Evolutionary conservation across 2,888 invertebrate genomes (phyloP), one percentile per base, ranked within the genome.

Genomic region (Ferdinandea cuprea): DNA sequence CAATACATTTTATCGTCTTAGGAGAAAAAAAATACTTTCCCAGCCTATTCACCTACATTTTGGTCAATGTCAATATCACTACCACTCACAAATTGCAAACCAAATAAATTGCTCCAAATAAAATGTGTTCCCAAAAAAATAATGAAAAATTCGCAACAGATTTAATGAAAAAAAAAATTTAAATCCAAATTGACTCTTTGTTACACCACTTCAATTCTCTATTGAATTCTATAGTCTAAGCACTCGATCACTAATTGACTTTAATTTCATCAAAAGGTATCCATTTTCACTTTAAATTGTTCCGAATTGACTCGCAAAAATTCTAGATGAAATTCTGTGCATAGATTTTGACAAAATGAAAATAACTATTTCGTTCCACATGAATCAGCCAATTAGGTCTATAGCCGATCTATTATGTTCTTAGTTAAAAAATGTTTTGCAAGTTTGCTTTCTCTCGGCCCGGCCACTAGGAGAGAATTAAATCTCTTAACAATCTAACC

Each of bases 401-500:
- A 9, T 28, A 58, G 9, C 15, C 28, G 15, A 13, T 6, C 40
- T 28, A 28, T 58, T 58, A 42, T 42, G 6, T 15, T 15, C 11
- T 30, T 13, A 2, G 32, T n/a, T 32, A n/a, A 19, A 11, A 19
- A 4, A 11, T n/a, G n/a, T n/a, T 32, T 46, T 9, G 30, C 59
- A 17, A 17, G 11, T n/a, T 13, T 21, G 46, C 46, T 63, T 63
- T 46, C 61, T 35, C 61, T 35, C 15, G 25, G 48, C 6, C 44
- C 15, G 25, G 48, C 6, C 44, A 19, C 44, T 35, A n/a, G 15
- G 30, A 32, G 44, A 17, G n/a, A 19, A 9, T 15, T 48, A 15
- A 15, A 25, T 48, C 46, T 63, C 65, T 50, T 50, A 17, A 50
- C 52, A 30, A 54, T 40, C 52, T 11, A 56, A 63, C 40, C 54